Evolutionary conservation across 2,888 invertebrate genomes (phyloP), one percentile per base, ranked within the genome.

Genomic region (Sinopyrophorus schimmeli): DNA sequence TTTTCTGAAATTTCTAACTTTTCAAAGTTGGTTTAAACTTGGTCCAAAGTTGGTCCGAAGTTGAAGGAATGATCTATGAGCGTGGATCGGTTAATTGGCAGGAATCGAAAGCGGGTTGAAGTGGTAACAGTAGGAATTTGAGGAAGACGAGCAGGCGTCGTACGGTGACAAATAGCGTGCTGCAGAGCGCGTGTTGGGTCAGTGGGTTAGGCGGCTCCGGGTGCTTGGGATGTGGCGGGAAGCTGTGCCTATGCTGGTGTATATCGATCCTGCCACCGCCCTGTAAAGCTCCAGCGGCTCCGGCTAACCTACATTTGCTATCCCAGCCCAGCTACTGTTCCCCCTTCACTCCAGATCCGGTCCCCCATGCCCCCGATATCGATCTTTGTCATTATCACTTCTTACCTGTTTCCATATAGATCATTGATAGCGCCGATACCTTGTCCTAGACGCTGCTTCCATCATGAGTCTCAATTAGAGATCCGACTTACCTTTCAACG

Each of bases 281-380:
- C 62, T 59, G 58, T 63, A 60, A 59, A 54, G 61, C 70, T 66
- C 64, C 59, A 60, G 67, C 67, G 69, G 67, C 71, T 66, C 65
- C 61, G 60, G 68, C 67, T 69, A 67, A 67, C 74, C 72, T 71
- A 73, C 70, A 74, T 71, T 71, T 69, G 61, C 67, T 65, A 66
- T 66, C 43, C 65, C 65, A 64, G 67, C 68, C 68, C 68, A 65
- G 67, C 66, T 65, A 66, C 59, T 42, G 53, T 60, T 55, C 58
- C 57, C 53, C n/a, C n/a, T 52, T 53, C 58, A 47, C 55, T 51
- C 55, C 53, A 50, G 53, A 57, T 53, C 61, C 53, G 46, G 48
- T 53, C 55, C 60, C 54, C 59, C 52, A 51, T 54, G 54, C 58
- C n/a, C n/a, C n/a, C 54, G 55, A 61, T 65, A 65, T 67, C 65